Evolutionary conservation across 2,113 vertebrate genomes (phyloP).

Genomic region (Terrapene triunguis): DNA sequence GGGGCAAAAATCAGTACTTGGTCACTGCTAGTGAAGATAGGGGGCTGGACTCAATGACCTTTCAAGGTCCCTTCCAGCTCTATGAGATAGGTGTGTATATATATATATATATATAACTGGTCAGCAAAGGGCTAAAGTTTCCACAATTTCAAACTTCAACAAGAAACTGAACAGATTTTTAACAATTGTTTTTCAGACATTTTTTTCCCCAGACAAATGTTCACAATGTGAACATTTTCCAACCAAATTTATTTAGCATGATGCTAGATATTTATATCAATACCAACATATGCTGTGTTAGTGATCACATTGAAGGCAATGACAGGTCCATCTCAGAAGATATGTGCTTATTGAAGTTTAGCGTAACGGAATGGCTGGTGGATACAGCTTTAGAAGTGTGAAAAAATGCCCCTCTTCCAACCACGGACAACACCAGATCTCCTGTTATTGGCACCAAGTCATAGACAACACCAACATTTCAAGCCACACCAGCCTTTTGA

Average conservation of each 20-base stretch:
- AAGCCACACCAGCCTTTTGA: neutral
- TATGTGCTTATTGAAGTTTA: neutral
- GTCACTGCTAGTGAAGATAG: too few species aligned
- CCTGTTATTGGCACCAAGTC: neutral
- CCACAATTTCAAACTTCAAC: neutral
- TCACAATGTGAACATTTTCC: neutral
- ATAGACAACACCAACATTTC: neutral
- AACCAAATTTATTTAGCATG: neutral
- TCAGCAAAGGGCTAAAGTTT: neutral
- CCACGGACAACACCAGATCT: neutral
- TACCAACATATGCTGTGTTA: accelerated
- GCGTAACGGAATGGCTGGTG: neutral
- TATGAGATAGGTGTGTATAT: too few species aligned
- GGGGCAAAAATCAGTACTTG: too few species aligned
- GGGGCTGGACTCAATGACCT: too few species aligned
- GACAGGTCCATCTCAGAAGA: neutral
- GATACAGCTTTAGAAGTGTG: neutral
- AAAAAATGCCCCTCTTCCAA: neutral
- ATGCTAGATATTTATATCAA: accelerated
- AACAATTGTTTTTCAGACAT: too few species aligned
- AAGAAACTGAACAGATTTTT: neutral
- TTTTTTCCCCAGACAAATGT: neutral
- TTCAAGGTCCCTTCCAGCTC: too few species aligned
- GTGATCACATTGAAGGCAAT: accelerated
- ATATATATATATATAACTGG: neutral